Conservation (phyloP, 2,113 vertebrate genomes). For the Geococcyx californianus region DNA sequence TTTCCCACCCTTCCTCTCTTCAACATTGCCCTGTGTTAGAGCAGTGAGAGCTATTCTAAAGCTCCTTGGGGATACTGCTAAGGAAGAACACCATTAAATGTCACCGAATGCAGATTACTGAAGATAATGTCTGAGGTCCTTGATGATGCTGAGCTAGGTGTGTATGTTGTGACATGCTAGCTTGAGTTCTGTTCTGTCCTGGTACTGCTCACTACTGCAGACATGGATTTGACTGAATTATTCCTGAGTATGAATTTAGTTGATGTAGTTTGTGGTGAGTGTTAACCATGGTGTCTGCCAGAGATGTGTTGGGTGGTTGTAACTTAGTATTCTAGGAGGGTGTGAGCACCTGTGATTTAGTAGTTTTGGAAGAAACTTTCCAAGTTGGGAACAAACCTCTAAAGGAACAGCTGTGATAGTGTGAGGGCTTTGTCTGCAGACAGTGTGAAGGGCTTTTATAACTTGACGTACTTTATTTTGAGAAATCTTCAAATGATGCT, state of each 20-base stretch:
- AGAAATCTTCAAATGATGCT: not conserved
- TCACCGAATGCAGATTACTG: not conserved
- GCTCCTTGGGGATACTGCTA: not conserved
- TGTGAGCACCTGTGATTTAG: not conserved
- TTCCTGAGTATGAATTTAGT: not conserved
- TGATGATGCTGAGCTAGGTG: not conserved
- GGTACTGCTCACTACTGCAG: not conserved
- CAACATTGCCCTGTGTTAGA: not conserved
- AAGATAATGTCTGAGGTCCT: not conserved
- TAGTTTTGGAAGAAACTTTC: not conserved
- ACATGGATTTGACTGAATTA: not conserved
- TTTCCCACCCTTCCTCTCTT: not conserved
- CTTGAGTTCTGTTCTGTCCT: not conserved
- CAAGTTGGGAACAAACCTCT: not conserved
- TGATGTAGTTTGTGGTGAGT: not conserved
- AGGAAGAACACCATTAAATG: not conserved
- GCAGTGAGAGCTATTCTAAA: not conserved
- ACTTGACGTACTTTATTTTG: not conserved
- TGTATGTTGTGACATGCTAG: not conserved
- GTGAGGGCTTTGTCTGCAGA: not conserved
- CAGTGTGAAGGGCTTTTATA: not conserved
- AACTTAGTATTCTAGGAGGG: not conserved
- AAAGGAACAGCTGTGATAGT: not conserved
- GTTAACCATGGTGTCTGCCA: not conserved
- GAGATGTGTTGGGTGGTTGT: not conserved